These are phyloP conservation scores for Sesia apiformis DNA, from an alignment of 2,888 invertebrate genomes.

Conservation along the genomic window DNA sequence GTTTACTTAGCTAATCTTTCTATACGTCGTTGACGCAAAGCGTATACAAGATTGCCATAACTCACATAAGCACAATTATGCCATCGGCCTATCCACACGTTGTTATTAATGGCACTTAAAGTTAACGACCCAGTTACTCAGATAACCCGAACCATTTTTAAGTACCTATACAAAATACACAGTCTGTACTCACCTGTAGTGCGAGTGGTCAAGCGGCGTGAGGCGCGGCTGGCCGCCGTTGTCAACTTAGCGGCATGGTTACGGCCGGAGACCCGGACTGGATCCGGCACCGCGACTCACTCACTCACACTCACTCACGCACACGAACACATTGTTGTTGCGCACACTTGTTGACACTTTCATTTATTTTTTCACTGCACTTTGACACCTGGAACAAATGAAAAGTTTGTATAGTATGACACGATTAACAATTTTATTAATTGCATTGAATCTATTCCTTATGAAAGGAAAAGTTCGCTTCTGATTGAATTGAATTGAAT, in stretches of 20 bases:
- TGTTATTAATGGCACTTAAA: too few relatives aligned
- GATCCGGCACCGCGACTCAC: conserved; percentile 12
- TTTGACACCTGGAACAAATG: conserved; percentile 45
- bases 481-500: too few relatives aligned
- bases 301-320: conserved; percentile 18
- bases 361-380: conserved; percentile 36
- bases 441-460: too few relatives aligned
- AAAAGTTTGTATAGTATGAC: background rate
- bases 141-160: too few relatives aligned
- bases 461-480: too few relatives aligned
- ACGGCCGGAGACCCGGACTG: conserved; percentile 19
- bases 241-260: conserved; percentile 65
- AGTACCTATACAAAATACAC: too few relatives aligned
- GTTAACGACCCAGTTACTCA: too few relatives aligned
- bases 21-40: too few relatives aligned
- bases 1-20: too few relatives aligned
- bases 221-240: conserved; percentile 61
- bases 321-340: conserved; percentile 21
- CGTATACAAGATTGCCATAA: too few relatives aligned
- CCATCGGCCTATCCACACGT: too few relatives aligned
- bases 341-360: conserved; percentile 20
- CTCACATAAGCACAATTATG: too few relatives aligned
- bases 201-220: conserved; percentile 55
- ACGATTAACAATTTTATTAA: background rate
- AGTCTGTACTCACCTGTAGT: conserved; percentile 39